Base-by-base conservation (phyloP, 2,888 invertebrate genomes). In the Amaurobius ferox region DNA sequence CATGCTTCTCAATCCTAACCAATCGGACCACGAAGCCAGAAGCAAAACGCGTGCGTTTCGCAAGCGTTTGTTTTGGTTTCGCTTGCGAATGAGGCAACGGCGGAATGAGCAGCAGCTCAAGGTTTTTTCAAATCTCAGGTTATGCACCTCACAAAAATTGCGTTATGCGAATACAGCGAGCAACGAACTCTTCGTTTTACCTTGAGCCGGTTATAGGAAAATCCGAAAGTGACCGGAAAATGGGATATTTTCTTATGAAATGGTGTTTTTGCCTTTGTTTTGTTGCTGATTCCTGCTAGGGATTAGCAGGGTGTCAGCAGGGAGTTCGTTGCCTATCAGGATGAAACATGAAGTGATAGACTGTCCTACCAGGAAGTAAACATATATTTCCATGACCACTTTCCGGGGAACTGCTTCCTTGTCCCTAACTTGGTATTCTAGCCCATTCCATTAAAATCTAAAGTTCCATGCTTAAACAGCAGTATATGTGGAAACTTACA, bases 31-130 rank as follows among this genome's bases (percentile, higher is more conserved):
- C 35, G 23, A 55, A 16, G 55, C 55, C 19, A 3, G 23, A 55
- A n/a, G 23, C 55, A 55, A 1, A 23, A 55, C 23, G 9, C 35
- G 6, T 5, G 9, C 35, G 55, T 55, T 55, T 19, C 23, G 5
- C 19, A 55, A 55, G 23, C 55, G 55, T 55, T 55, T 55, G 55
- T 55, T 55, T 55, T 55, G 55, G 55, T 55, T 55, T 55, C 55
- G 55, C 5, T 55, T 19, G 19, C 11, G 23, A 16, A 23, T 55
- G 55, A 55, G 16, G 55, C 55, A 55, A 55, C 5, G 5, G 55
- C 3, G 11, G 23, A 23, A 16, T 44, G 44, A 44, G 16, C 44
- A 44, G 44, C 16, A 2, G 55, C 55, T 55, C 55, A 55, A 55
- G 55, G 55, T 23, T 55, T 55, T 55, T 55, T 55, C 1, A 55